These are phyloP conservation scores for Barbus barbus DNA, from an alignment of 2,113 vertebrate genomes.

Conservation along the genomic window DNA sequence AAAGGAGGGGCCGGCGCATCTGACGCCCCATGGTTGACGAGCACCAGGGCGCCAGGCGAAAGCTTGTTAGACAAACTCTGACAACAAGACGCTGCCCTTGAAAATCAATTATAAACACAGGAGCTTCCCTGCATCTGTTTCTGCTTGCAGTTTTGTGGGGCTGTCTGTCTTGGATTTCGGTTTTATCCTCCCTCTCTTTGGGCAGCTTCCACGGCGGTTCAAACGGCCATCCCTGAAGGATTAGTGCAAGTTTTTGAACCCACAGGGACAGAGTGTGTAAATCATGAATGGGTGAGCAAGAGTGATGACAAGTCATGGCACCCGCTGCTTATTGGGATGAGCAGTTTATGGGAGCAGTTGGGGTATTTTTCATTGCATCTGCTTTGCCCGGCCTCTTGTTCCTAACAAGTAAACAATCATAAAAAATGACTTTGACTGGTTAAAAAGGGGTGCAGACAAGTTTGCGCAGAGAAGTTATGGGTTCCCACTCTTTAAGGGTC, in stretches of 20 bases:
- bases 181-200: slow-evolving; percentile 31
- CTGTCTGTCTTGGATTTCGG: slow-evolving; percentile 56
- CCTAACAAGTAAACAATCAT: slow-evolving; percentile 35
- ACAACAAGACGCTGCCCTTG: slow-evolving; percentile 75
- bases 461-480: not conserved
- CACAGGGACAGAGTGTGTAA: slow-evolving; percentile 70
- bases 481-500: too few relatives aligned
- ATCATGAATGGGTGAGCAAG: slow-evolving; percentile 69
- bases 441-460: slow-evolving; percentile 14
- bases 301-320: slow-evolving; percentile 71
- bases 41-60: slow-evolving; percentile 70
- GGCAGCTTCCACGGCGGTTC: slow-evolving; percentile 47
- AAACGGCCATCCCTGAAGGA: slow-evolving; percentile 66
- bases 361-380: slow-evolving; percentile 38
- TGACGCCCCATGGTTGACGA: slow-evolving; percentile 63
- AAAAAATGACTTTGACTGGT: slow-evolving; percentile 44
- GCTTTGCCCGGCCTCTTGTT: slow-evolving; percentile 16
- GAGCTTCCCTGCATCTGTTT: slow-evolving; percentile 75
- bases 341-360: slow-evolving; percentile 67
- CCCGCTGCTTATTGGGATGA: slow-evolving; percentile 63
- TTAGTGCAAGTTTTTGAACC: slow-evolving; percentile 69
- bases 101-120: slow-evolving; percentile 81
- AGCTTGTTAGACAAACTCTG: slow-evolving; percentile 76
- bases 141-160: slow-evolving; percentile 66
- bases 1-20: slow-evolving; percentile 6